Percentiles rank a stretch among this genome's conserved stretches.
Conservation (phyloP, 2,113 vertebrate species). For the Hippotragus niger region DNA sequence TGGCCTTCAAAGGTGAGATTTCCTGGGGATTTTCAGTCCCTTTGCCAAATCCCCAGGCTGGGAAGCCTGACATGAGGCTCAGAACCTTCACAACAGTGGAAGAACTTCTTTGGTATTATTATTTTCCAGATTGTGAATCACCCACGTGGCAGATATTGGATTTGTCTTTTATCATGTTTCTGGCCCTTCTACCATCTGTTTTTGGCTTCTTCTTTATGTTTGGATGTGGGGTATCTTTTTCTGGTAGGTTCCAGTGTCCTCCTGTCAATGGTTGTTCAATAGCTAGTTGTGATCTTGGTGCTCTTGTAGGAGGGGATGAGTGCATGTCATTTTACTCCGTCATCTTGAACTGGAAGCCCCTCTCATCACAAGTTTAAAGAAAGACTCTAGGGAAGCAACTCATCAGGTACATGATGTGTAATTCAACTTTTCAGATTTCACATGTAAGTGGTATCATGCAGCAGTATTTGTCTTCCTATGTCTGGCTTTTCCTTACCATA, state of each 20-base stretch:
- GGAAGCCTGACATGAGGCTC: not conserved
- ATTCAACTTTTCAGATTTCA: not conserved
- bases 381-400: not conserved
- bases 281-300: not conserved
- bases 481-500: not conserved
- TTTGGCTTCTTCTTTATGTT: not conserved
- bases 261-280: not conserved
- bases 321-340: rapidly evolving
- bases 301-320: not conserved
- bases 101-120: not conserved
- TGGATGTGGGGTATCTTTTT: not conserved
- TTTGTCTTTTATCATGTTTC: not conserved
- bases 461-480: not conserved
- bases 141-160: not conserved
- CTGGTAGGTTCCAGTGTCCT: not conserved
- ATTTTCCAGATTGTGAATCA: not conserved
- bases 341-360: not conserved
- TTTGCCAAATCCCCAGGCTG: not conserved
- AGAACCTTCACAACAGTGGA: not conserved
- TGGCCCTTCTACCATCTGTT: not conserved
- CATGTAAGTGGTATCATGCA: not conserved
- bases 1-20: not conserved
- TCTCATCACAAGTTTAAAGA: not conserved
- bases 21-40: not conserved
- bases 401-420: not conserved